Conservation (phyloP, 2,113 vertebrate species). For the Saguinus imperator region DNA sequence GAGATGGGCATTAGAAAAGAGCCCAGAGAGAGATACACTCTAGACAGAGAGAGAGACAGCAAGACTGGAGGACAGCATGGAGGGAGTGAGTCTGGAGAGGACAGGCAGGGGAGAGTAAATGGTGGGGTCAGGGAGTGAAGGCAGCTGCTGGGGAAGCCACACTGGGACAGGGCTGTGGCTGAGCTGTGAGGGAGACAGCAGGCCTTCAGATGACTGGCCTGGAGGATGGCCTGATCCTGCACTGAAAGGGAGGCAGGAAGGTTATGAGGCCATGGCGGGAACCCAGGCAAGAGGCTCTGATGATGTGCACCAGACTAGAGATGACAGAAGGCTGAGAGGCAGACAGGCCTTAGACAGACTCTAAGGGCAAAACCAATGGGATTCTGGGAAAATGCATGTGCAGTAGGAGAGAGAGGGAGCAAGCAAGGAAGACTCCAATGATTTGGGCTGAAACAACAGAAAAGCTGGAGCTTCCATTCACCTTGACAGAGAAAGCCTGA, state of each 20-base stretch:
- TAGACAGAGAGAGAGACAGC: background rate
- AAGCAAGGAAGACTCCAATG: background rate
- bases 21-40: background rate
- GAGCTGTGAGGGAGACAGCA: background rate
- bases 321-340: background rate
- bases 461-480: background rate
- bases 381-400: background rate
- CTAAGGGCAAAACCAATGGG: background rate
- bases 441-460: background rate
- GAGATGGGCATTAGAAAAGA: background rate
- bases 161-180: background rate
- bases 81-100: fast-evolving
- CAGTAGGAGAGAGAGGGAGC: too few species aligned
- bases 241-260: background rate
- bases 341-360: background rate
- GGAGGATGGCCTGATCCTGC: background rate
- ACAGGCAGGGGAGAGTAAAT: too few species aligned
- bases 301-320: background rate
- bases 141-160: background rate
- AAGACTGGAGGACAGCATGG: background rate
- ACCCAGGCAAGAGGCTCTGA: background rate
- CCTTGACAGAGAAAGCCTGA: fast-evolving
- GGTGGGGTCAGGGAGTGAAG: background rate
- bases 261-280: background rate
- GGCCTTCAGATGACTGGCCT: background rate